phyloP scores from a whole-genome alignment of 2,113 vertebrate species.

The Platysternon megacephalum region DNA sequence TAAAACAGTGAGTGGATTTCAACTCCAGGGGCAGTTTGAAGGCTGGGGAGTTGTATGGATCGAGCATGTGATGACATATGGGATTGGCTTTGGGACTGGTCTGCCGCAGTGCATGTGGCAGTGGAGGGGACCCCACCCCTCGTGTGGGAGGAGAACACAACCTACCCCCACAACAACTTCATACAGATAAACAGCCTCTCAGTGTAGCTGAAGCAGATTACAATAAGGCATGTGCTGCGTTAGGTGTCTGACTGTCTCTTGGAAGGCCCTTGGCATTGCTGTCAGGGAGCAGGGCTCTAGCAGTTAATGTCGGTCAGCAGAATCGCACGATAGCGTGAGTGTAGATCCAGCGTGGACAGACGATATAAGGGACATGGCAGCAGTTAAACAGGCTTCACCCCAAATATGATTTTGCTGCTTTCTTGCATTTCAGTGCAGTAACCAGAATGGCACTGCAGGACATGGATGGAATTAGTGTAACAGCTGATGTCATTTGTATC shows the following conservation, averaged over 20 bases:
- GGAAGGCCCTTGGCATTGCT: not conserved
- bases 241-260: not conserved
- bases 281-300: not conserved
- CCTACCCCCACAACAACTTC: not conserved
- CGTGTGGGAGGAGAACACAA: not conserved
- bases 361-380: constrained; percentile 47
- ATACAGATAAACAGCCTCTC: not conserved
- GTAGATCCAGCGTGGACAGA: not conserved
- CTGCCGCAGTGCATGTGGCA: not conserved
- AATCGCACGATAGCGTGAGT: not conserved
- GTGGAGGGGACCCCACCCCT: not conserved
- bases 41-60: constrained; percentile 32
- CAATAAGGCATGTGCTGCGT: accelerated
- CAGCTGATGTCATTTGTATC: constrained; percentile 63
- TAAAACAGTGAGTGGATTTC: constrained; percentile 82
- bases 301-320: not conserved
- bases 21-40: constrained; percentile 57
- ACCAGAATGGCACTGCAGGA: constrained; percentile 22
- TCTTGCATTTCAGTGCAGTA: constrained; percentile 58
- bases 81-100: constrained; percentile 36
- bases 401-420: constrained; percentile 57
- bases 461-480: constrained; percentile 57
- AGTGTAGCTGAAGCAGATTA: accelerated
- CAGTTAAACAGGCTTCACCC: constrained; percentile 56
- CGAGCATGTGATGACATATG: not conserved